Evolutionary conservation across 2,888 invertebrate genomes (phyloP).

Genomic region (Meta bourneti): DNA sequence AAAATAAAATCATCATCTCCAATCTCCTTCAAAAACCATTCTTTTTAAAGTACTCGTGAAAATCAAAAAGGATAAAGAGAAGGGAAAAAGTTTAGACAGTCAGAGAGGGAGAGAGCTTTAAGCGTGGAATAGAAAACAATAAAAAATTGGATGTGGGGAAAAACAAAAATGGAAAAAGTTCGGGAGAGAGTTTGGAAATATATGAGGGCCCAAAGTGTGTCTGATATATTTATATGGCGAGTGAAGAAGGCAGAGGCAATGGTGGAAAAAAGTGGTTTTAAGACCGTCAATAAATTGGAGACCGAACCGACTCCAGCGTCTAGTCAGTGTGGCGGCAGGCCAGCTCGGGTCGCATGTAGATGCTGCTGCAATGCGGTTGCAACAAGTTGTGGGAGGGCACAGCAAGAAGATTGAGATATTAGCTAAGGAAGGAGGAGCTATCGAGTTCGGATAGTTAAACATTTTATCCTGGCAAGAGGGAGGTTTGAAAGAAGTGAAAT

Average conservation of each 20-base stretch:
- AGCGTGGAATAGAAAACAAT: conserved; percentile 65
- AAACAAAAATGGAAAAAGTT: conserved; percentile 9
- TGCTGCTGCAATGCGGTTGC: conserved; percentile 65
- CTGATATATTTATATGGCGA: conserved; percentile 74
- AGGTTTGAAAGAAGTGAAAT: no score
- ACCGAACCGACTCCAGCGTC: conserved; percentile 50
- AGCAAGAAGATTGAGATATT: conserved; percentile 7
- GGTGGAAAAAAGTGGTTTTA: conserved; percentile 73
- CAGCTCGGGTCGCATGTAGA: not conserved
- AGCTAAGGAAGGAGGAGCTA: not conserved
- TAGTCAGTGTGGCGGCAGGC: conserved; percentile 63
- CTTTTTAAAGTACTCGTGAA: conserved; percentile 64
- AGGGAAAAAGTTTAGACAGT: conserved; percentile 46
- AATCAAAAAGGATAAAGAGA: conserved; percentile 61
- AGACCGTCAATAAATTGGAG: conserved; percentile 76
- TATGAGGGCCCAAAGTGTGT: conserved; percentile 72
- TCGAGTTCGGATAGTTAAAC: not conserved
- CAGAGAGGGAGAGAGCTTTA: conserved; percentile 1
- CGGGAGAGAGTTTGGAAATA: conserved; percentile 54
- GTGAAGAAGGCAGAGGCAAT: conserved; percentile 29
- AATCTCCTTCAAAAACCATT: conserved; percentile 73
- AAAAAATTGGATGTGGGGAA: conserved; percentile 44
- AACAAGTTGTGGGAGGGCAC: conserved; percentile 51
- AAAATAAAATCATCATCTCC: conserved; percentile 76
- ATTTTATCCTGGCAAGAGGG: no score